phyloP scores from a whole-genome alignment of 2,113 vertebrate genomes.

The Diphyllodes magnificus region DNA sequence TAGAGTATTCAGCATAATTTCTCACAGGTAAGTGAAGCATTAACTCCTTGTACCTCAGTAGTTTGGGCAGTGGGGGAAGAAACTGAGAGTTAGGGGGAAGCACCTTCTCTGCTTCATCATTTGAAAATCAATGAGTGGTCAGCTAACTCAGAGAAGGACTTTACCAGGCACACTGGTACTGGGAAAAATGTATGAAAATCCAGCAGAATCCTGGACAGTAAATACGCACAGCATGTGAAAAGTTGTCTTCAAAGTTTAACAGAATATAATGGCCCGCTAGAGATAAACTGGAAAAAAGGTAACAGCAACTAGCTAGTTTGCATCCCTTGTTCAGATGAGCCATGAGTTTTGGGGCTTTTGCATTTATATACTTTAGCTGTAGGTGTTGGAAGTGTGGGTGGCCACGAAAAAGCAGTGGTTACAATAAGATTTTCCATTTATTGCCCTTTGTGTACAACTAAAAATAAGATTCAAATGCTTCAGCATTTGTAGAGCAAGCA shows the following conservation, averaged over 20 bases:
- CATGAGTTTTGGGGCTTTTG: slow-evolving; percentile 63
- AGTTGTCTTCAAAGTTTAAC: not conserved
- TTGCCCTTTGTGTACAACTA: slow-evolving; percentile 79
- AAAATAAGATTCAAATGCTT: slow-evolving; percentile 77
- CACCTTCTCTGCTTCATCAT: not conserved
- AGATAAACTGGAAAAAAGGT: slow-evolving; percentile 66
- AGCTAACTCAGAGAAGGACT: not conserved
- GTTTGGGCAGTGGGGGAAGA: not conserved
- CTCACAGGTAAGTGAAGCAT: slow-evolving; percentile 29
- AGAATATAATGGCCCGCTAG: slow-evolving; percentile 16
- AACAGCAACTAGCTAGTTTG: slow-evolving; percentile 62
- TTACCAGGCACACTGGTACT: not conserved
- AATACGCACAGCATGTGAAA: fast-evolving
- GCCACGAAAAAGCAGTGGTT: slow-evolving; percentile 72
- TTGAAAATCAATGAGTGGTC: not conserved
- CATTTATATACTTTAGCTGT: slow-evolving; percentile 68
- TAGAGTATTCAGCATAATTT: not conserved
- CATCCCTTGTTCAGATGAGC: slow-evolving; percentile 69
- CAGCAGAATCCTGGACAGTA: not conserved
- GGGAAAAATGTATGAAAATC: not conserved
- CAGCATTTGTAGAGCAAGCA: slow-evolving; percentile 68
- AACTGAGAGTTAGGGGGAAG: not conserved
- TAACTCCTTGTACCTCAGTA: not conserved
- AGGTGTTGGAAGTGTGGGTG: slow-evolving; percentile 78
- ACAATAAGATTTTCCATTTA: slow-evolving; percentile 83